Base-by-base conservation (phyloP, 1,140 invertebrate species). In the Drosophila ercepeae region DNA sequence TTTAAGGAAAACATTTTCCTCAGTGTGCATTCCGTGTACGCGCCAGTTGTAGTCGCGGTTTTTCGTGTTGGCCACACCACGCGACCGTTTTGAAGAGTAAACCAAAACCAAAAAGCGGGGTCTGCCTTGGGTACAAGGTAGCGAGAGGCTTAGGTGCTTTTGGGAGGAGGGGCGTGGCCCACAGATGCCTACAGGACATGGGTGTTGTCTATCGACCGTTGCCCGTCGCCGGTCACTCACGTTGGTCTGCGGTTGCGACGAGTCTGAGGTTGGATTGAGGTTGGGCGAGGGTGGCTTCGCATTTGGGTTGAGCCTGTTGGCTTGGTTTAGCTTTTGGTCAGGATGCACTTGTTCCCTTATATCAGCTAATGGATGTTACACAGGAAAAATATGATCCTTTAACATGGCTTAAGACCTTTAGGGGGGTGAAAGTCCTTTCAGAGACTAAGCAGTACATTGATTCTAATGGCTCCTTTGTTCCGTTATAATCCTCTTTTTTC, bases 41-140 rank as follows among this genome's bases (percentile, higher is more conserved):
- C n/a, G n/a, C 46, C 34, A 49, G 68, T 41, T 70, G 50, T 57
- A 58, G 46, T 29, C 39, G 75, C 46, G 79, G 79, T 75, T 78
- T 72, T 54, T 45, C 79, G 58, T 78, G 78, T 75, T 78, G 78
- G 78, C 70, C 78, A 75, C 79, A 73, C 75, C 79, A 78, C 84
- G 79, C 65, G 71, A 57, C 81, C 67, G 49, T 60, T 77, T 67
- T 60, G 11, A 32, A 11, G 9, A 3, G 9, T 32, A 32, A 32
- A 3, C 29, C 29, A 9, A n/a, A 29, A 36, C n/a, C n/a, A n/a
- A n/a, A n/a, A n/a, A n/a, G n/a, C n/a, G n/a, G n/a, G n/a, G n/a
- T n/a, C n/a, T n/a, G n/a, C n/a, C n/a, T n/a, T n/a, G n/a, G n/a
- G n/a, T n/a, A n/a, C n/a, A n/a, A n/a, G n/a, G n/a, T n/a, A n/a